Evolutionary conservation across 1,140 invertebrate genomes (phyloP), one percentile per base, ranked within the genome.

Genomic region (Drosophila nigrodunni): DNA sequence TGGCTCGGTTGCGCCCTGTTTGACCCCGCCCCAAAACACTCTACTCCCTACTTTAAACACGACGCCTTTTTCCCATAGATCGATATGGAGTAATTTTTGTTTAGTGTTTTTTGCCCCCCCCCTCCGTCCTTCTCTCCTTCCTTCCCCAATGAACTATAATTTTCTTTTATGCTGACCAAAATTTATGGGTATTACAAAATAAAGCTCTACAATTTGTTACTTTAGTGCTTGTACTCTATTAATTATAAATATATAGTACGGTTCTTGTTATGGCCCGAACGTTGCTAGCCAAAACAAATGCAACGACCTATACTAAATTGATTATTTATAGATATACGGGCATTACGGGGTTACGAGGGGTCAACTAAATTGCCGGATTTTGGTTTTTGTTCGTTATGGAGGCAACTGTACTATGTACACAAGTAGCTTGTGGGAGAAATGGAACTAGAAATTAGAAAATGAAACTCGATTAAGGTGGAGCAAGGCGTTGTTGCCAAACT

Each of bases 251-350:
- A 65, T 52, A 43, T 44, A 43, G 25, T 67, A 18, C 43, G 50
- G 44, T 41, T 79, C 34, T 67, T 55, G 30, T 61, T 64, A 67
- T 74, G n/a, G 55, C 55, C 21, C 15, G 25, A 43, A 13, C 68
- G 80, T 82, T 82, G 80, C 80, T 82, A 82, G 72, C 80, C 80
- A 82, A 82, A 82, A 82, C 75, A 82, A 82, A 82, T 75, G 74
- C 74, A 78, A 34, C 50, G 62, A 41, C 34, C 10, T 39, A 18
- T 30, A 25, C 52, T 11, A 57, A 57, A 54, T 43, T 43, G 41
- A 43, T 13, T 43, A 43, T 43, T n/a, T 43, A 43, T 43, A n/a
- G 41, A n/a, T 43, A 13, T 43, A 43, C 37, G 25, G 25, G 6
- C 13, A n/a, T 10, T 13, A 43, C 41, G 25, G 25, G 25, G 25